phyloP scores from a whole-genome alignment of 2,113 vertebrate species.

The Benitochromis conjunctus region DNA sequence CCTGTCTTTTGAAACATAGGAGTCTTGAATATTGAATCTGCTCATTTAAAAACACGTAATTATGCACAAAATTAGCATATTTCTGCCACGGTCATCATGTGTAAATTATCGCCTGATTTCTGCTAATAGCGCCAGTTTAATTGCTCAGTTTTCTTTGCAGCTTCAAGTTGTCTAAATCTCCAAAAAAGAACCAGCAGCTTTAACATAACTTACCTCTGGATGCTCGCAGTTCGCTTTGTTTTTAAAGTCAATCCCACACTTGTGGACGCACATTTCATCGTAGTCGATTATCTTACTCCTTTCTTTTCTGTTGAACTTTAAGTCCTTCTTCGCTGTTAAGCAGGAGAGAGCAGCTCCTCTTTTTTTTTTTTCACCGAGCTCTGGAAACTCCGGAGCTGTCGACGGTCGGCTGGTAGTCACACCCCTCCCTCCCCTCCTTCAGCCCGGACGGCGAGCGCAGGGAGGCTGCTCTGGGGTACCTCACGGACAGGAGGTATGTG shows the following conservation, averaged over 20 bases:
- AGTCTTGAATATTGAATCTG: neutral
- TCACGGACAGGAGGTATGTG: neutral
- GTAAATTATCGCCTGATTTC: neutral
- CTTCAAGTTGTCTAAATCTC: neutral
- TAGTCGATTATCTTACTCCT: neutral
- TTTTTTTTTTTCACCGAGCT: slow-evolving; percentile 1
- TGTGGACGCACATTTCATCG: neutral
- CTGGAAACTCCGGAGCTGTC: neutral
- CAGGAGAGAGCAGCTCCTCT: slow-evolving; percentile 12
- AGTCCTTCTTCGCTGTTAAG: neutral
- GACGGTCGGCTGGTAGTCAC: slow-evolving; percentile 37
- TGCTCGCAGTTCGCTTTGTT: neutral
- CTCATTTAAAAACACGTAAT: neutral
- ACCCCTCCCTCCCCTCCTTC: neutral
- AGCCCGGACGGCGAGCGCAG: neutral
- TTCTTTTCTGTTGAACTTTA: neutral
- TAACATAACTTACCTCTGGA: slow-evolving; percentile 26
- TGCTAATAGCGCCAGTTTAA: neutral
- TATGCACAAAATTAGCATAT: neutral
- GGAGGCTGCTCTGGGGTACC: neutral
- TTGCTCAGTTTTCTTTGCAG: neutral
- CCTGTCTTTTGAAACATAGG: neutral
- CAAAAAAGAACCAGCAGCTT: neutral
- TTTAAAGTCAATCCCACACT: neutral
- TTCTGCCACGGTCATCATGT: neutral